Evolutionary conservation across 2,113 vertebrate genomes (phyloP).

Genomic region (Halichoeres trimaculatus): DNA sequence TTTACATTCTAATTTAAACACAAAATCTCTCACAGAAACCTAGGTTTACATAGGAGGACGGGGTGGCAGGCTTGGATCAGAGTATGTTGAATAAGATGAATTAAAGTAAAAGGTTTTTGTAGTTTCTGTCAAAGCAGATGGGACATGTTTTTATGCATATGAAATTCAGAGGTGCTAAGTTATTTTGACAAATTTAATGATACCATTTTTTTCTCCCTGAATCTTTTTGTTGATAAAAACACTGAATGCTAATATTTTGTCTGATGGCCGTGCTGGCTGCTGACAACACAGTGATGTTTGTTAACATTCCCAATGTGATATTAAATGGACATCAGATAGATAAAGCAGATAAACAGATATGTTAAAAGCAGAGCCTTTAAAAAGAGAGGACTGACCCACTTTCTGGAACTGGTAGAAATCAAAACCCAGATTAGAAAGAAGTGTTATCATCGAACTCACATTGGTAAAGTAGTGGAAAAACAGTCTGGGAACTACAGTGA

Average conservation of each 20-base stretch:
- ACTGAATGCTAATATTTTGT: neutral
- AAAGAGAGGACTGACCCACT: no score
- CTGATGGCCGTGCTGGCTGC: no score
- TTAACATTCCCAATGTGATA: no score
- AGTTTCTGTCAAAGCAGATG: neutral
- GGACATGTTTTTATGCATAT: neutral
- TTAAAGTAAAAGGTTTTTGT: neutral
- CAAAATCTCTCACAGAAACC: constrained; percentile 4
- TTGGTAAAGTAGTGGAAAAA: no score
- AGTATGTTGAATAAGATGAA: constrained; percentile 5
- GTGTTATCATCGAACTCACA: no score
- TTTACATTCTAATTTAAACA: constrained; percentile 3
- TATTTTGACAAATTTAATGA: neutral
- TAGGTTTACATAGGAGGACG: neutral
- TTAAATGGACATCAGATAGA: no score
- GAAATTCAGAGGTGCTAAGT: neutral
- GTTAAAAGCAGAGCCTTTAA: no score
- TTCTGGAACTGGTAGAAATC: no score
- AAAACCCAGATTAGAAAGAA: no score
- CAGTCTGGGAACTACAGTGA: no score
- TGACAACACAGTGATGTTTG: no score
- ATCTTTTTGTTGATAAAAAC: neutral
- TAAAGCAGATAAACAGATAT: no score
- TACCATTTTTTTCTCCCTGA: neutral
- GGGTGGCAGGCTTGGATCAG: neutral